Evolutionary conservation across 2,888 invertebrate species (phyloP).

Genomic region (Brenthis daphne): DNA sequence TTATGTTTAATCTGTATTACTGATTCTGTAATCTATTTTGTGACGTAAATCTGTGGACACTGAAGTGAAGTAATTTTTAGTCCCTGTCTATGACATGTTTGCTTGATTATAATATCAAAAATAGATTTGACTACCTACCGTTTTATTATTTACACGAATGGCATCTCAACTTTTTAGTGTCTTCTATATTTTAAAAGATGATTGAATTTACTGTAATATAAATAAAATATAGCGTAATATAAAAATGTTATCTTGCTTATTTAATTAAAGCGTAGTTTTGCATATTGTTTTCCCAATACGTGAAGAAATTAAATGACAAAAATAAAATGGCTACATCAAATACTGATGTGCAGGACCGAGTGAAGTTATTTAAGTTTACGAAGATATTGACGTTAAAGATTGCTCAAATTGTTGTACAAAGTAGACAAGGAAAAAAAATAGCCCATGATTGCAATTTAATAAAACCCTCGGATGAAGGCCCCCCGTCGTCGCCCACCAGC

Average conservation of each 20-base stretch:
- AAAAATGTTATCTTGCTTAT: slow-evolving; percentile 11
- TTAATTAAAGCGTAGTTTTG: slow-evolving; percentile 13
- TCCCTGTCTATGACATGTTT: no score
- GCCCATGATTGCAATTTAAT: slow-evolving; percentile 55
- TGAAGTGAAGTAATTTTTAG: no score
- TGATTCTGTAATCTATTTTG: no score
- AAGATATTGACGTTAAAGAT: slow-evolving; percentile 94
- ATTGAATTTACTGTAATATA: neutral
- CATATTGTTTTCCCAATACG: neutral
- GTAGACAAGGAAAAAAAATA: slow-evolving; percentile 93
- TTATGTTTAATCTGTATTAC: no score
- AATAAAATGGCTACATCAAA: slow-evolving; percentile 59
- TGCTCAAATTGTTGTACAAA: slow-evolving; percentile 95
- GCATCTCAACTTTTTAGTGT: neutral
- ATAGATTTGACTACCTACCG: no score
- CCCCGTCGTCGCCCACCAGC: slow-evolving; percentile 52
- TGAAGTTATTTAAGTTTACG: slow-evolving; percentile 93
- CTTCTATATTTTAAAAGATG: neutral
- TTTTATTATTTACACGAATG: no score
- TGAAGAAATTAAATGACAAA: slow-evolving; percentile 26
- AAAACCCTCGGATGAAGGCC: slow-evolving; percentile 56
- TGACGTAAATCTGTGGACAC: no score
- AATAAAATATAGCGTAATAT: slow-evolving; percentile 2
- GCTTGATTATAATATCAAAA: no score
- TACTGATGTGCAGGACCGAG: slow-evolving; percentile 58